Base-by-base conservation (phyloP, 2,888 invertebrate genomes). In the Caenorhabditis sp. region DNA sequence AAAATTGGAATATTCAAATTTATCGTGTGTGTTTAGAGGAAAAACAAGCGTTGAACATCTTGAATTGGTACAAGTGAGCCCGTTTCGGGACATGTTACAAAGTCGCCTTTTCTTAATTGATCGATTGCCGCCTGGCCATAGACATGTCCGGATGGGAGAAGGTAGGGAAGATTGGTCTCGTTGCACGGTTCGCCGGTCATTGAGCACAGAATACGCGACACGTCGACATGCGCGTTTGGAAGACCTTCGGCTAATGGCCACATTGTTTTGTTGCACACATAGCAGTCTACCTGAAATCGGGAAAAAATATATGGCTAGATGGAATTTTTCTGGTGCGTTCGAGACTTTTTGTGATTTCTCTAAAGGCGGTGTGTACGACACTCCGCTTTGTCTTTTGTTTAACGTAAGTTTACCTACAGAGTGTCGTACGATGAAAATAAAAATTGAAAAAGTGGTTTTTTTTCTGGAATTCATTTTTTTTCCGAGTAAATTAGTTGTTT, bases 91-190 rank as follows among this genome's bases (percentile, higher is more conserved):
- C 97, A 99, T 73, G 93, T 92, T 73, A 97, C 92, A 83, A 93
- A 93, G 54, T 96, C 96, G 84, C 94, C 93, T 86, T 95, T 70
- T 10, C 69, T 59, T 23, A 83, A 54, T 51, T 60, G 62, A 0
- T 70, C 51, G 36, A 84, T 70, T 49, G 83, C 71, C 57, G 68
- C 66, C 1, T 79, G 69, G 14, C 87, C 87, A 68, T 85, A 84
- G 1, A 99, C 95, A 89, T 95, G 93, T 66, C 97, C 97, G 90
- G 97, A 97, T 75, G 99, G 99, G 89, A 99, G 91, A 92, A 96
- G 95, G 93, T 97, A 94, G 26, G 86, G 86, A 14, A 97, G 97
- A 83, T 94, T 95, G 90, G 97, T 97, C 89, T 97, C 93, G 90
- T 99, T 96, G 85, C 99, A 91, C 58, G 95, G 93, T 84, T 93